Conservation (phyloP, 2,888 invertebrate species). For the Lasioglossum calceatum region DNA sequence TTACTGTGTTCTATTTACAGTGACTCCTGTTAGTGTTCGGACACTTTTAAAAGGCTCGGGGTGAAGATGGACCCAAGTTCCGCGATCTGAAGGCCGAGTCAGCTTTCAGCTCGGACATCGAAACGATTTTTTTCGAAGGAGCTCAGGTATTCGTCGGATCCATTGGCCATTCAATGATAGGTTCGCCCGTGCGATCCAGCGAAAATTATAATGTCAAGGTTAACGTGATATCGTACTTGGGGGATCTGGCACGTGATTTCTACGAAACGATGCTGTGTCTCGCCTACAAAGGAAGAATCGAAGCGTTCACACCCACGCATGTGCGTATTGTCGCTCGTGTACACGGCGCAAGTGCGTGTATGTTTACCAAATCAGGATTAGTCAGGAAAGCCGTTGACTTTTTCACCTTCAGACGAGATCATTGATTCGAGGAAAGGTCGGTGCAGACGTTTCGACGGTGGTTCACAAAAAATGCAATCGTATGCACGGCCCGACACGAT, state of each 20-base stretch:
- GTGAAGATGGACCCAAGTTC: background rate
- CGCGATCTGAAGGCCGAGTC: background rate
- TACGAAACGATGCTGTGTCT: constrained; percentile 28
- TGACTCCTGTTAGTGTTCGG: too few relatives aligned
- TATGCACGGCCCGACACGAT: constrained; percentile 11
- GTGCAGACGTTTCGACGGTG: constrained; percentile 16
- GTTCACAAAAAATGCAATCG: constrained; percentile 13
- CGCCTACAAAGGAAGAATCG: constrained; percentile 24
- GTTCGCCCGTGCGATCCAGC: background rate
- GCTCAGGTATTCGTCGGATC: background rate
- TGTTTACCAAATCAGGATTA: constrained; percentile 63
- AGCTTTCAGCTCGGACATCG: background rate
- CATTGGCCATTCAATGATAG: constrained; percentile 8
- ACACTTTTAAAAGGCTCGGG: background rate
- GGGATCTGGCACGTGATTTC: constrained; percentile 48
- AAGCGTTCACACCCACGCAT: constrained; percentile 35
- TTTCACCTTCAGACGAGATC: constrained; percentile 74
- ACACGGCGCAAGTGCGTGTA: constrained; percentile 37
- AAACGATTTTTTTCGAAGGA: constrained; percentile 1
- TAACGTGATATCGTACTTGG: constrained; percentile 23
- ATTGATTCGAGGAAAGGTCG: constrained; percentile 67
- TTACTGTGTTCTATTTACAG: too few relatives aligned
- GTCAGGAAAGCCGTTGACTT: constrained; percentile 60
- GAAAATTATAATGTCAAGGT: constrained; percentile 52
- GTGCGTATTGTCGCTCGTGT: constrained; percentile 11